phyloP scores from a whole-genome alignment of 2,797 vertebrate species.

The Helicolenus hilgendorfi region DNA sequence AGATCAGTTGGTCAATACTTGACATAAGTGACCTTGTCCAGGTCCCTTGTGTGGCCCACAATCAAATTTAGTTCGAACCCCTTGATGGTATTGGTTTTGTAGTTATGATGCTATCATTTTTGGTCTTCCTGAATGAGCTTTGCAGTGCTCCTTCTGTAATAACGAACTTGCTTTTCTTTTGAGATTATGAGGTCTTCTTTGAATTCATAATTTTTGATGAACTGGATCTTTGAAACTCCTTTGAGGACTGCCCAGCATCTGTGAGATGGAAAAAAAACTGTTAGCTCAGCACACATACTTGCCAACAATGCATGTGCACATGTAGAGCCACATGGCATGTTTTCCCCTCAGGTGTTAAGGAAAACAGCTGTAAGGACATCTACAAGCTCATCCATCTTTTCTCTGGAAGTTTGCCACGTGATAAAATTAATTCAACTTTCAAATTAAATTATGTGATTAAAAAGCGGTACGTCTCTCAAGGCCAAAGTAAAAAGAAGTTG shows the following conservation, averaged over 20 bases:
- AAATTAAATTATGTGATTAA: neutral
- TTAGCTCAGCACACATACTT: conserved; percentile 27
- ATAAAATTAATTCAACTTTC: neutral
- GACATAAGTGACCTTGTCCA: neutral
- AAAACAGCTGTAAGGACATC: neutral
- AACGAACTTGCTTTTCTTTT: neutral
- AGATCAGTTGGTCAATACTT: conserved; percentile 28
- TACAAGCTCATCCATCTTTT: neutral
- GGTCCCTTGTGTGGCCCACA: neutral
- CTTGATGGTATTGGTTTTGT: neutral
- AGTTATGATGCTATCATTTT: neutral
- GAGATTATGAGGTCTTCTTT: neutral
- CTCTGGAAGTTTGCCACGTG: neutral
- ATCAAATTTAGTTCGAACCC: neutral
- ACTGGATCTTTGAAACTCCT: conserved; percentile 2
- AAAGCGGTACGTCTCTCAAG: neutral
- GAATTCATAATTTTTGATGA: conserved; percentile 9
- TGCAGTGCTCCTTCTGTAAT: neutral
- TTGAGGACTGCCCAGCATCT: conserved; percentile 19
- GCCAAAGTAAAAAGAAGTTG: neutral
- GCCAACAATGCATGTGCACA: conserved; percentile 1
- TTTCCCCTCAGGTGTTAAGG: neutral
- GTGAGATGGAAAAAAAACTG: neutral
- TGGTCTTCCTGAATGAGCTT: neutral
- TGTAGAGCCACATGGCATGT: neutral